Percentiles rank a stretch among this genome's conserved stretches.
These are phyloP conservation scores for Stramonita haemastoma DNA, from an alignment of 2,888 invertebrate species.

Conservation along the genomic window DNA sequence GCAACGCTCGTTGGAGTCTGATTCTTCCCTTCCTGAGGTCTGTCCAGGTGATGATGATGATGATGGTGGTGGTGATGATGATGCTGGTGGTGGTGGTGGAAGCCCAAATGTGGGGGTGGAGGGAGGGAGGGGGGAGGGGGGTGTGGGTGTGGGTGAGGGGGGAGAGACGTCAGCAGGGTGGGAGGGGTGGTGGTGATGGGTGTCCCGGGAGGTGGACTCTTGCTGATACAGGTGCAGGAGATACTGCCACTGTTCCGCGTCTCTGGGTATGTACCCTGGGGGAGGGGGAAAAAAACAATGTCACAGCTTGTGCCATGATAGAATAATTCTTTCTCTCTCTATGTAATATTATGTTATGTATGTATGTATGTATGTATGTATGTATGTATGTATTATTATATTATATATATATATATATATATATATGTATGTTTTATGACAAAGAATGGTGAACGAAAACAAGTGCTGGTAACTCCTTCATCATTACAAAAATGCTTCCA, in stretches of 20 bases:
- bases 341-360: no score
- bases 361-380: no score
- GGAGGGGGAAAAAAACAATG: not conserved
- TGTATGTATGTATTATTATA: no score
- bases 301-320: not conserved
- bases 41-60: not conserved
- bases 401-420: no score
- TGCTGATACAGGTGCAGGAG: constrained; percentile 45
- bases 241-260: constrained; percentile 58
- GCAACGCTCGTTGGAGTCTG: not conserved
- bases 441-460: no score
- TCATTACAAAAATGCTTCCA: no score
- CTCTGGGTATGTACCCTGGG: constrained; percentile 58
- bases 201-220: not conserved
- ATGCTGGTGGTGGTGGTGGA: not conserved
- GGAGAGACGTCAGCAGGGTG: not conserved
- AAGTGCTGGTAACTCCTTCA: no score
- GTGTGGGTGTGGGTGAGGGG: constrained; percentile 15
- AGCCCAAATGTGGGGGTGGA: not conserved
- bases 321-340: no score
- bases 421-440: no score
- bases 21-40: not conserved
- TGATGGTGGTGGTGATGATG: not conserved
- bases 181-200: not conserved
- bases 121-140: constrained; percentile 28